Evolutionary conservation across 53 echinoderm and acorn worm genomes (phyloP), one percentile per base, ranked within the genome.

Genomic region (Glandiceps talaboti): DNA sequence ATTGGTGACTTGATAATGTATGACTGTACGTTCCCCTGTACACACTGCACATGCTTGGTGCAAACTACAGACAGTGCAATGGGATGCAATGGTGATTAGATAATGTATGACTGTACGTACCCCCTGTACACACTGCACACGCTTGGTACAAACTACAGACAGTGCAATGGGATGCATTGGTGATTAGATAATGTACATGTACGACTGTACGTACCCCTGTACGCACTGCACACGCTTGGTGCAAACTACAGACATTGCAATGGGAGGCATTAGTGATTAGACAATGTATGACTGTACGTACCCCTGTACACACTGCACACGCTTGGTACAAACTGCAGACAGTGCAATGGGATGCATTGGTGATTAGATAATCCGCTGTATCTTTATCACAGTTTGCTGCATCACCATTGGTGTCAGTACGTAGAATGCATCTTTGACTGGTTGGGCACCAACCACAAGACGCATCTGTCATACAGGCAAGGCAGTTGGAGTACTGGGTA

Each of bases 361-460:
- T 76, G 14, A 90, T 81, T 30, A 96, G 79, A 77, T 89, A 87
- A 33, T 88, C 90, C 26, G 74, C 78, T 27, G 27, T 29, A 1
- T 74, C 73, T 28, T 81, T 87, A 0, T 74, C 82, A 33, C 91
- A 91, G 1, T 82, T 77, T 30, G 85, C 89, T 74, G 82, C 85
- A 26, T 87, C 80, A 14, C 88, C 76, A 27, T 82, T 79, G 1
- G 89, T 80, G 27, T 85, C 83, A 30, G 82, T 80, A 28, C 95
- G 83, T 10, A 80, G 32, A 78, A 90, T 88, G 77, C 95, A 94
- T 0, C 86, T 94, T 14, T 79, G 45, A 30, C 88, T 94, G 31
- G 84, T 78, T 0, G 95, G 90, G 32, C 92, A 94, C 95, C 95
- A 94, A 75, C 95, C 95, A 45, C 95, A 94, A 0, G 88, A 77